These are phyloP conservation scores for Neodiprion virginianus DNA, from an alignment of 1,140 invertebrate genomes.

Conservation along the genomic window DNA sequence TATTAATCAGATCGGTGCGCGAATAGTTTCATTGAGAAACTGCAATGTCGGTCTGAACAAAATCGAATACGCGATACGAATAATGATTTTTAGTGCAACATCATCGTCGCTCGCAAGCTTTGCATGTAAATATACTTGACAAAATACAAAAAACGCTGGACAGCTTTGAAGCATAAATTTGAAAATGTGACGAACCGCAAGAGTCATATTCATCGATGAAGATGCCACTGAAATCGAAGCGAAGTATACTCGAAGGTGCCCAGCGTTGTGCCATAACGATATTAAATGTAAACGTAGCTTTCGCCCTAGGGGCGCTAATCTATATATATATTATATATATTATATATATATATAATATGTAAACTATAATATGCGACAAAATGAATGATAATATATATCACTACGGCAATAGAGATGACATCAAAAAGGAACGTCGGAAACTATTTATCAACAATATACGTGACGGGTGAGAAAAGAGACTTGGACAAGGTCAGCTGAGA, in stretches of 20 bases:
- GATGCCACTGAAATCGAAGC: too few relatives aligned
- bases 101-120: not conserved
- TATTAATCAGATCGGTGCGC: not conserved
- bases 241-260: not conserved
- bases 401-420: not conserved
- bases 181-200: not conserved
- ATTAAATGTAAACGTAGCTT: not conserved
- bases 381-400: not conserved
- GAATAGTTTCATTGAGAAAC: not conserved
- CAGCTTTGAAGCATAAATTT: not conserved
- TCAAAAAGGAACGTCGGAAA: not conserved
- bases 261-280: not conserved
- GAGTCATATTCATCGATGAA: too few relatives aligned
- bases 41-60: not conserved
- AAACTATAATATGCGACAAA: not conserved
- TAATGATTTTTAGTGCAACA: not conserved
- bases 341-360: too few relatives aligned
- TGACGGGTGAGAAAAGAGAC: slow-evolving; percentile 5
- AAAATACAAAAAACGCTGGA: slow-evolving; percentile 2
- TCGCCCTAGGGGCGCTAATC: not conserved
- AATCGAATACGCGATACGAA: not conserved
- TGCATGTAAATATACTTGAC: not conserved
- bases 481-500: slow-evolving; percentile 59
- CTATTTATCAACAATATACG: not conserved
- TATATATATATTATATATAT: not conserved